These are phyloP conservation scores for Solea solea DNA, from an alignment of 2,113 vertebrate genomes.

Conservation along the genomic window DNA sequence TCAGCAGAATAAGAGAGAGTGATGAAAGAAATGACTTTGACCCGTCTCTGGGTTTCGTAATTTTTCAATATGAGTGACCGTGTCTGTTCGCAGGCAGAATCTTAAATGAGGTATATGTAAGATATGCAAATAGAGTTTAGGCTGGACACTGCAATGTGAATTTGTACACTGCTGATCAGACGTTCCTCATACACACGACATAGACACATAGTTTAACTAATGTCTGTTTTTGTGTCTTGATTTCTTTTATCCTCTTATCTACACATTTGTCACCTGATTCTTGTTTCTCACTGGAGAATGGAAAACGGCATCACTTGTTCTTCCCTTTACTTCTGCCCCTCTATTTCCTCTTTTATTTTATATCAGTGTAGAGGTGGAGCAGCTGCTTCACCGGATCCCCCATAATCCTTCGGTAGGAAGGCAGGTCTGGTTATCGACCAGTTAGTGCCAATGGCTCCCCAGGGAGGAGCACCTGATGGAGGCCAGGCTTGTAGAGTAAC, in stretches of 20 bases:
- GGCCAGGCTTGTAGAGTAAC: slow-evolving; percentile 53
- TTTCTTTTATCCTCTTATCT: background rate
- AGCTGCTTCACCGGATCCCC: slow-evolving; percentile 59
- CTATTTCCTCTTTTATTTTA: background rate
- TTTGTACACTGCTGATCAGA: slow-evolving; percentile 49
- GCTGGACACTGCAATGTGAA: no score
- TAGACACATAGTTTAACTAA: slow-evolving; percentile 17
- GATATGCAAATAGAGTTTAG: no score
- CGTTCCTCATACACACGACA: slow-evolving; percentile 8
- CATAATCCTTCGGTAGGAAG: slow-evolving; percentile 54
- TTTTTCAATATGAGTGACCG: background rate
- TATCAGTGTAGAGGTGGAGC: slow-evolving; percentile 54
- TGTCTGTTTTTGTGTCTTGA: background rate
- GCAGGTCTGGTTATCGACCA: slow-evolving; percentile 62
- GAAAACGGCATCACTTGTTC: background rate
- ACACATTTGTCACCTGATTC: background rate
- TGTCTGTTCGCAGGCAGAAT: background rate
- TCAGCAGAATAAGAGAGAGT: slow-evolving; percentile 22
- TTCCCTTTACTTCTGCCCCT: background rate
- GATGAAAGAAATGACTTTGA: slow-evolving; percentile 15
- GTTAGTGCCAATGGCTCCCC: slow-evolving; percentile 60
- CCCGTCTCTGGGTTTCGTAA: background rate
- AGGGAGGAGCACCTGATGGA: slow-evolving; percentile 68
- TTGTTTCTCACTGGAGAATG: background rate
- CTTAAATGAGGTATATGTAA: no score